Evolutionary conservation across 2,797 vertebrate species (phyloP).

Genomic region (Aulostomus chinensis): DNA sequence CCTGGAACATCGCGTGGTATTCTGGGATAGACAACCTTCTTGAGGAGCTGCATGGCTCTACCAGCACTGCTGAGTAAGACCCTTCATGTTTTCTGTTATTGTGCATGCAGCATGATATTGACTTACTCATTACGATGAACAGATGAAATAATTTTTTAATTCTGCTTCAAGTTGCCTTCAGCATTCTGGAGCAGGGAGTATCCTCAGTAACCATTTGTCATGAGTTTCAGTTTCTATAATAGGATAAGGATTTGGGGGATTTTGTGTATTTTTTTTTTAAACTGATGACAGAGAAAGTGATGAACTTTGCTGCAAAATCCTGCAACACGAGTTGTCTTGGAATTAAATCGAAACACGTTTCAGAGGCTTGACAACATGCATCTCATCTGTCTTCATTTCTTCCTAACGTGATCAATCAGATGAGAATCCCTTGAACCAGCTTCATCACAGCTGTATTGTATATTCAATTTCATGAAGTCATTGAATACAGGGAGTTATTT

Average conservation of each 20-base stretch:
- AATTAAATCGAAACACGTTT: slow-evolving; percentile 40
- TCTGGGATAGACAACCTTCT: slow-evolving; percentile 83
- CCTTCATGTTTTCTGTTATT: not conserved
- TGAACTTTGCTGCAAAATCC: too few relatives aligned
- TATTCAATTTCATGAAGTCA: slow-evolving; percentile 23
- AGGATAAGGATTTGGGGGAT: too few relatives aligned
- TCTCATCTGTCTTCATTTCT: slow-evolving; percentile 72
- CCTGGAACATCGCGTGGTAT: slow-evolving; percentile 93
- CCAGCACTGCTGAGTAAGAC: slow-evolving; percentile 77
- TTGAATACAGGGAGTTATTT: slow-evolving; percentile 5
- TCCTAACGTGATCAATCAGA: slow-evolving; percentile 67
- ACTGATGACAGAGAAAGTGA: too few relatives aligned
- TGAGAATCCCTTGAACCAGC: slow-evolving; percentile 49
- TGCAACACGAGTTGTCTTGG: too few relatives aligned
- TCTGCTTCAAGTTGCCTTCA: too few relatives aligned
- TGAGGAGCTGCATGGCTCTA: slow-evolving; percentile 61
- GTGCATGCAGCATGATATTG: not conserved
- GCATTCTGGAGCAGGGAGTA: too few relatives aligned
- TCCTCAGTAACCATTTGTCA: too few relatives aligned
- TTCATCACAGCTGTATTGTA: slow-evolving; percentile 59
- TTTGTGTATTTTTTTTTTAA: too few relatives aligned
- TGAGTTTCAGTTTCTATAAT: too few relatives aligned
- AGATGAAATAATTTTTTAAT: too few relatives aligned
- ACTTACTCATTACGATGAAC: not conserved
- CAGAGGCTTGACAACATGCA: slow-evolving; percentile 37